phyloP scores from a whole-genome alignment of 2,797 vertebrate genomes.

The Pseudochirops cupreus region DNA sequence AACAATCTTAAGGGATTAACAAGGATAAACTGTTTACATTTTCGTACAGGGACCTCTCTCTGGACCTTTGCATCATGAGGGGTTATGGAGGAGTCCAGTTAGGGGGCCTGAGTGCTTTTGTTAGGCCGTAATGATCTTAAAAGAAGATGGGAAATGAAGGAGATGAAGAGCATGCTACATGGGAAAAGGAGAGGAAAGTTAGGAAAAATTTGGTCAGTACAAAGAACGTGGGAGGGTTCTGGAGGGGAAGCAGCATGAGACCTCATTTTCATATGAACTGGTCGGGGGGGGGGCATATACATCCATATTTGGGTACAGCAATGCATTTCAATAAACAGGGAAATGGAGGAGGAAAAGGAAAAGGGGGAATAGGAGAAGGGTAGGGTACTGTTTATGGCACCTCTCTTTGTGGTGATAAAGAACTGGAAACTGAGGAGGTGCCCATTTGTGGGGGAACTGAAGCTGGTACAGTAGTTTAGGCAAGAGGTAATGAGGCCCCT shows the following conservation, averaged over 20 bases:
- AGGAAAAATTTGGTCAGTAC: background rate
- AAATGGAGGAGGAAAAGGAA: background rate
- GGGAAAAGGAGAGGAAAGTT: background rate
- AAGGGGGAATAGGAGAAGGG: background rate
- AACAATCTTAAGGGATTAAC: background rate
- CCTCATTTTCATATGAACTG: background rate
- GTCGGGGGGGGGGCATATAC: background rate
- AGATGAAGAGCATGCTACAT: background rate
- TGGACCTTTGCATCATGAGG: background rate
- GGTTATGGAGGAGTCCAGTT: too few relatives aligned
- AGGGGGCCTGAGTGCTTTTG: background rate
- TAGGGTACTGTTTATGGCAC: background rate
- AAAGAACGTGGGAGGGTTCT: background rate
- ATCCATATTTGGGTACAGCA: background rate
- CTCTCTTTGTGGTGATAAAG: background rate
- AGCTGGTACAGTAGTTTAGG: background rate
- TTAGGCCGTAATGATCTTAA: background rate
- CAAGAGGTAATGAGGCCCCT: background rate
- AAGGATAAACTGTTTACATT: background rate
- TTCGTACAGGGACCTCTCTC: background rate
- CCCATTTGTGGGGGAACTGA: background rate
- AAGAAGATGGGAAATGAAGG: too few relatives aligned
- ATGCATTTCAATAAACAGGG: background rate
- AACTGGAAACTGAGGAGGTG: background rate
- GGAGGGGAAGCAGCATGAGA: background rate